A percentile compares a stretch with the other conserved stretches of the same genome.
phyloP scores from a whole-genome alignment of 64 coral and sea anemone genomes.

The Catalaphyllia jardinei region DNA sequence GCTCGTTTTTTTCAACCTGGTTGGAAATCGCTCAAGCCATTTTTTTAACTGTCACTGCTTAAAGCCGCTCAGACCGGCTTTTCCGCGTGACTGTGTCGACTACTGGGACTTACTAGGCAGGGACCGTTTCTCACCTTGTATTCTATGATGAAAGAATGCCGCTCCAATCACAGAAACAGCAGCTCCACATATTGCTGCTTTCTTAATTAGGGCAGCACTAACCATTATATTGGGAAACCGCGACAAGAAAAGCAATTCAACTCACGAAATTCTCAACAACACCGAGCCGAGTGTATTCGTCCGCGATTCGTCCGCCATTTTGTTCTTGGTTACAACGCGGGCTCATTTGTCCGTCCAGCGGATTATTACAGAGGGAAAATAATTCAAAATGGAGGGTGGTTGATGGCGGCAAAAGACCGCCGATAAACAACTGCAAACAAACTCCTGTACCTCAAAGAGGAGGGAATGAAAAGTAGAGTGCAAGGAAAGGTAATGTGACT shows the following conservation, averaged over 20 bases:
- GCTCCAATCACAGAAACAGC: slow-evolving; percentile 74
- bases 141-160: slow-evolving; percentile 85
- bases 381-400: slow-evolving; percentile 44
- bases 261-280: neutral
- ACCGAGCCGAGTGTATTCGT: no score
- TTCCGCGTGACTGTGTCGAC: no score
- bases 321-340: neutral
- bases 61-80: no score
- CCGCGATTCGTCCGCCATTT: slow-evolving; percentile 41
- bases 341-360: neutral
- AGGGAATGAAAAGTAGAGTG: slow-evolving; percentile 27
- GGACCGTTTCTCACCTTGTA: slow-evolving; percentile 68
- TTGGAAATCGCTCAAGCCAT: no score
- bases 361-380: neutral
- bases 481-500: neutral
- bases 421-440: neutral
- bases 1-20: no score
- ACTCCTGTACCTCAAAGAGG: neutral
- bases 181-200: slow-evolving; percentile 80
- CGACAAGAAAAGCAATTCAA: neutral
- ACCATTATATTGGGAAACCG: slow-evolving; percentile 27
- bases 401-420: neutral
- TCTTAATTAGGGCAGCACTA: slow-evolving; percentile 60
- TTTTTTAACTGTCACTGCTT: no score
- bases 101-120: no score